Evolutionary conservation across 2,888 invertebrate species (phyloP).

Genomic region (Stenotaenia linearis): DNA sequence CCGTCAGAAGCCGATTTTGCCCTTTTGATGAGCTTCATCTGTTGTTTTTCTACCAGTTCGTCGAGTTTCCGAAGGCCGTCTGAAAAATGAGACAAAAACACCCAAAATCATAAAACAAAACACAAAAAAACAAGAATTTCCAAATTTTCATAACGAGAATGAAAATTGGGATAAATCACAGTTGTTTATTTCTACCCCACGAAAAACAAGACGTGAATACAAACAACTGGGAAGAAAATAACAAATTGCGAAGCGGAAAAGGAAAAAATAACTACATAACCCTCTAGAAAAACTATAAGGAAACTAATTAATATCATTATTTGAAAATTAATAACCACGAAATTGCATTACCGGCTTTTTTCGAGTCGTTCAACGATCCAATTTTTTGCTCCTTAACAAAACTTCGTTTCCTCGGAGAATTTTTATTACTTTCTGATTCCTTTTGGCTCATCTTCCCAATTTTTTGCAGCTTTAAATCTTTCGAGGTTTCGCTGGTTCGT

Average conservation of each 20-base stretch:
- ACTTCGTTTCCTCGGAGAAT: neutral
- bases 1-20: neutral
- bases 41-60: constrained; percentile 14
- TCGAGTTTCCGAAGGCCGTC: constrained; percentile 3
- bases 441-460: neutral
- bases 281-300: too few species aligned
- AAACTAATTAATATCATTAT: neutral
- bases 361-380: neutral
- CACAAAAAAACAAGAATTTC: neutral
- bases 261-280: neutral
- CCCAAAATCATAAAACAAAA: neutral
- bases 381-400: neutral
- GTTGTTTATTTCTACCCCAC: neutral
- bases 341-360: neutral
- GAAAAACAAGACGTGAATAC: neutral
- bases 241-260: neutral
- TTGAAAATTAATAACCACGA: neutral
- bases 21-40: neutral
- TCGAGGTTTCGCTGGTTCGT: neutral
- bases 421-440: neutral
- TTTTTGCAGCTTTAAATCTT: neutral
- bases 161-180: neutral
- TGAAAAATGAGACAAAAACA: neutral
- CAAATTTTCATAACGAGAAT: neutral
- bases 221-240: too few species aligned